phyloP scores from a whole-genome alignment of 1,140 invertebrate genomes.

The Papilio helenus region DNA sequence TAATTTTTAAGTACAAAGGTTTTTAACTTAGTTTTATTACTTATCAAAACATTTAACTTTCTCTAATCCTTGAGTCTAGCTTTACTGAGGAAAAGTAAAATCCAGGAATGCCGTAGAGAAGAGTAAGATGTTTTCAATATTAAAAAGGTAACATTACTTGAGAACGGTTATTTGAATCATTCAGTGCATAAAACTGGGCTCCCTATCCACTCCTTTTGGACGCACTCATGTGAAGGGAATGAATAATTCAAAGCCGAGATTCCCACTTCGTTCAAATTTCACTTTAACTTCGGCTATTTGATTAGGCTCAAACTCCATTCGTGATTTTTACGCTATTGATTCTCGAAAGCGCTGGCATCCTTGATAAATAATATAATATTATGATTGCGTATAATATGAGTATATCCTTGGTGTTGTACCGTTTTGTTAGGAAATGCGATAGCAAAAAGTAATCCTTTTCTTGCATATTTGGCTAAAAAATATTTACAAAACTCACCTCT shows the following conservation, averaged over 20 bases:
- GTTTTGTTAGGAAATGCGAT: background rate
- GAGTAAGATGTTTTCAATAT: slow-evolving; percentile 20
- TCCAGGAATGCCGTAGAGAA: background rate
- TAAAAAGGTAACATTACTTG: slow-evolving; percentile 28
- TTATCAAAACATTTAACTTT: background rate
- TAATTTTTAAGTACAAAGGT: too few relatives aligned
- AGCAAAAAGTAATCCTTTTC: background rate
- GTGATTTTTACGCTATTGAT: slow-evolving; percentile 53
- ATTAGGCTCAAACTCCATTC: slow-evolving; percentile 54
- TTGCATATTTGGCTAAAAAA: background rate
- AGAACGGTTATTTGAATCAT: slow-evolving; percentile 35
- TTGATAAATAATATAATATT: slow-evolving; percentile 50
- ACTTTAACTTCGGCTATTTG: slow-evolving; percentile 61
- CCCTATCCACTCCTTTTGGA: slow-evolving; percentile 37
- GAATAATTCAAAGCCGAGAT: slow-evolving; percentile 55
- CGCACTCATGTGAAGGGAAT: slow-evolving; percentile 53
- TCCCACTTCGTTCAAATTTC: slow-evolving; percentile 58
- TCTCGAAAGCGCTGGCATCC: slow-evolving; percentile 45
- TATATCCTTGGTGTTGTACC: background rate
- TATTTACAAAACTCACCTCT: background rate
- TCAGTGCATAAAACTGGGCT: slow-evolving; percentile 35
- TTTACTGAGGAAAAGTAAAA: background rate
- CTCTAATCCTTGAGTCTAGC: background rate
- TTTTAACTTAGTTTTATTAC: too few relatives aligned
- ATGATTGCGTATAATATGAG: background rate